Base-by-base conservation (phyloP, 1,140 invertebrate genomes). In the Apis dorsata region DNA sequence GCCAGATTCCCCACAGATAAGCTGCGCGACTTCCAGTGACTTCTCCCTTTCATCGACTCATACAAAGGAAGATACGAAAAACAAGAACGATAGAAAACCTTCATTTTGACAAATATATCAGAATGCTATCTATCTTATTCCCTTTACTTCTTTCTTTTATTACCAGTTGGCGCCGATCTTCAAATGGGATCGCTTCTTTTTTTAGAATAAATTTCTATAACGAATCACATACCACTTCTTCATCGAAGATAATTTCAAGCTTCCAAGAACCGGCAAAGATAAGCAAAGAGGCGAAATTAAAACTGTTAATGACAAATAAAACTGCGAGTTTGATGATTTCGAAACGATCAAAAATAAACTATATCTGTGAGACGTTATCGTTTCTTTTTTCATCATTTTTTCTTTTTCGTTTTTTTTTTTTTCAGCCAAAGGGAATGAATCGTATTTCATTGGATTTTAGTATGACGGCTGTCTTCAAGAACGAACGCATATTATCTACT, bases 71-170 rank as follows among this genome's bases (percentile, higher is more conserved):
- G 49, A 65, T 69, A 49, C 51, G 51, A 81, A 74, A 66, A 65
- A 65, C 44, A 62, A 71, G 66, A 60, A 59, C 34, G 44, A 17
- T 76, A 81, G 73, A 77, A 69, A n/a, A 44, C 68, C 24, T 59
- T 68, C 65, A 69, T 82, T 82, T 82, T 82, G 55, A 82, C 73
- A 74, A 69, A 82, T 65, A 13, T 17, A 3, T 13, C 21, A 34
- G 28, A 59, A 72, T 59, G 62, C 19, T 51, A n/a, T 55, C 51
- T 68, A 4, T 68, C 21, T 49, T 49, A n/a, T 44, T 49, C 44
- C 11, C 66, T 51, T 63, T 55, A 55, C 13, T 13, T 24, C 12
- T n/a, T 63, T 7, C 28, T 60, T 13, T 19, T 24, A 21, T 24
- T 44, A 21, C 34, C 17, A 24, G 19, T 28, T 70, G 24, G 28